These are phyloP conservation scores for Gallirallus australis DNA, from an alignment of 2,797 vertebrate genomes.

Conservation along the genomic window DNA sequence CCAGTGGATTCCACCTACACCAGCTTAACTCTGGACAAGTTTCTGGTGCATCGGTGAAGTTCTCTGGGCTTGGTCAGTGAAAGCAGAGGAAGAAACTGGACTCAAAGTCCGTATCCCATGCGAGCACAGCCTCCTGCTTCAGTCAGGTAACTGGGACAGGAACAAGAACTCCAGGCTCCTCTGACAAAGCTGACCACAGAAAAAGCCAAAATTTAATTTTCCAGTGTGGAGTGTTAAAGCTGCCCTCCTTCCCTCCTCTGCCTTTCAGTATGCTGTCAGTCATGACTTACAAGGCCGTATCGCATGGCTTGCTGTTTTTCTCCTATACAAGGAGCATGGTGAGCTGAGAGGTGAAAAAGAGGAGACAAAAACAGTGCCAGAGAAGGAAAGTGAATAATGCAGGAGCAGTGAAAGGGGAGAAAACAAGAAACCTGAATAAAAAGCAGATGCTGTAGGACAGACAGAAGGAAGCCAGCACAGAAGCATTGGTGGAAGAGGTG, in stretches of 20 bases:
- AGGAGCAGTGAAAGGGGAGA: not conserved
- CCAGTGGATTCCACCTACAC: not conserved
- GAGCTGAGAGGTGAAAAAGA: not conserved
- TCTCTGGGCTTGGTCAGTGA: not conserved
- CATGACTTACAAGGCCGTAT: not conserved
- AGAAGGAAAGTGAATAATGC: constrained; percentile 1
- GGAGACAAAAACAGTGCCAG: not conserved
- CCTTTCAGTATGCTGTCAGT: not conserved
- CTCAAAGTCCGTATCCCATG: not conserved
- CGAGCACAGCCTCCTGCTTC: not conserved
- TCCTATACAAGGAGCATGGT: not conserved
- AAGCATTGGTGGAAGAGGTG: accelerated
- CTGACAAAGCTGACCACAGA: not conserved
- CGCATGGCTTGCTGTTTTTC: not conserved
- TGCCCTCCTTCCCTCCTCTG: not conserved
- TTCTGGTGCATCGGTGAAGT: not conserved
- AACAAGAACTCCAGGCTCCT: not conserved
- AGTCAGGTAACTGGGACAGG: not conserved
- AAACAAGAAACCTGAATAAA: not conserved
- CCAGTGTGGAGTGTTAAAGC: not conserved
- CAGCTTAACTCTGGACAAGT: not conserved
- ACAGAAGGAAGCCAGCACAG: not conserved
- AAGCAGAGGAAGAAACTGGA: not conserved
- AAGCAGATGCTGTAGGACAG: accelerated
- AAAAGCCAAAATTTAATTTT: not conserved